phyloP scores from a whole-genome alignment of 1,140 invertebrate genomes.

The Delia radicum region DNA sequence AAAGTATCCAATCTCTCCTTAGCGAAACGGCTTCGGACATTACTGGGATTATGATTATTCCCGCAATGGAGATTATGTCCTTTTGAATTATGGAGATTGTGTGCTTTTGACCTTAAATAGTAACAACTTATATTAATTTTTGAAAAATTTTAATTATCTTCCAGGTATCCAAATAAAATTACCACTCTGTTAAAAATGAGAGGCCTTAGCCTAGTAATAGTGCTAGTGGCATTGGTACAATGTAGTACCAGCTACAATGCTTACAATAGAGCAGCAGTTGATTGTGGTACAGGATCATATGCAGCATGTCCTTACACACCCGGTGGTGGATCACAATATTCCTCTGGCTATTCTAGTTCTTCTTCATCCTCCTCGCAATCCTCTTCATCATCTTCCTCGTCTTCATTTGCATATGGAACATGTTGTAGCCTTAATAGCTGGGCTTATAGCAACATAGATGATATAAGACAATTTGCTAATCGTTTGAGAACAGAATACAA shows the following conservation, averaged over 20 bases:
- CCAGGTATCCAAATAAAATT: not conserved
- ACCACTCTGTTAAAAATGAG: conserved; percentile 19
- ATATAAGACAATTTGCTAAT: conserved; percentile 44
- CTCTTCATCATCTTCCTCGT: not conserved
- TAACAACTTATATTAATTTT: not conserved
- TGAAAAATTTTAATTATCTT: not conserved
- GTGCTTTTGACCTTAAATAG: too few relatives aligned
- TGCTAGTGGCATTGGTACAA: conserved; percentile 19
- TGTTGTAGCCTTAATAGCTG: conserved; percentile 36
- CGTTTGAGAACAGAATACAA: conserved; percentile 45
- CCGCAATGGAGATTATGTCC: too few relatives aligned
- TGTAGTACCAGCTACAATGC: conserved; percentile 22
- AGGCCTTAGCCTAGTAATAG: conserved; percentile 22
- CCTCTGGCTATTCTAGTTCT: not conserved
- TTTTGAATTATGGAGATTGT: too few relatives aligned
- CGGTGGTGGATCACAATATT: not conserved
- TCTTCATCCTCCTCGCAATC: not conserved
- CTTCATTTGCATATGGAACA: not conserved
- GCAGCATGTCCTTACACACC: not conserved
- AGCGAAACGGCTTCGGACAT: too few relatives aligned
- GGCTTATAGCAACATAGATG: conserved; percentile 38
- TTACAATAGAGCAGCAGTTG: not conserved
- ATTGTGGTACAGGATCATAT: not conserved
- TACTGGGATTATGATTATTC: too few relatives aligned
- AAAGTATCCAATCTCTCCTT: too few relatives aligned